Evolutionary conservation across 2,797 vertebrate species (phyloP).

Genomic region (Morelia viridis): DNA sequence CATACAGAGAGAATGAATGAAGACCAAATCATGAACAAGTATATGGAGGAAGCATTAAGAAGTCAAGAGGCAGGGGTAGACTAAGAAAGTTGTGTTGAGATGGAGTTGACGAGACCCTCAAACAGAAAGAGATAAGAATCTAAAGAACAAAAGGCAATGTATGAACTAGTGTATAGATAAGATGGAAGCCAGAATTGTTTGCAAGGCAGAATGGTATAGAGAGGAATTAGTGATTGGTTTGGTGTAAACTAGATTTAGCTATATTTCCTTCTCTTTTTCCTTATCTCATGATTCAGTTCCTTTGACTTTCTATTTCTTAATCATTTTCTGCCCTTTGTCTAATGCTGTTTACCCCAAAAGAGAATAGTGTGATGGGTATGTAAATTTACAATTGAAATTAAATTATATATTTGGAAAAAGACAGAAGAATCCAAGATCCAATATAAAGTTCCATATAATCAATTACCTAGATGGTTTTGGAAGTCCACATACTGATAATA

Average conservation of each 20-base stretch:
- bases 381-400: background rate
- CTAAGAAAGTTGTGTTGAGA: background rate
- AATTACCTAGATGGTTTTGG: slow-evolving; percentile 88
- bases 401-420: background rate
- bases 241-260: background rate
- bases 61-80: background rate
- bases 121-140: background rate
- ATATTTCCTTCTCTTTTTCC: background rate
- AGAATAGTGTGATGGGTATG: background rate
- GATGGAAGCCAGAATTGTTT: background rate
- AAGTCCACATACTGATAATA: slow-evolving; percentile 90
- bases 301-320: background rate
- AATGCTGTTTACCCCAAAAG: background rate
- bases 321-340: background rate
- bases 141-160: background rate
- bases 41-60: background rate
- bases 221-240: background rate
- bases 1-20: background rate
- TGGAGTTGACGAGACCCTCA: background rate
- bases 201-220: background rate
- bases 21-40: background rate
- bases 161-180: background rate
- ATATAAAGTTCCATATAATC: background rate
- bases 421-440: background rate
- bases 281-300: background rate